A percentile compares a stretch with the other conserved stretches of the same genome.
Evolutionary conservation across 2,888 invertebrate genomes (phyloP).

Genomic region (Morpho achilles): DNA sequence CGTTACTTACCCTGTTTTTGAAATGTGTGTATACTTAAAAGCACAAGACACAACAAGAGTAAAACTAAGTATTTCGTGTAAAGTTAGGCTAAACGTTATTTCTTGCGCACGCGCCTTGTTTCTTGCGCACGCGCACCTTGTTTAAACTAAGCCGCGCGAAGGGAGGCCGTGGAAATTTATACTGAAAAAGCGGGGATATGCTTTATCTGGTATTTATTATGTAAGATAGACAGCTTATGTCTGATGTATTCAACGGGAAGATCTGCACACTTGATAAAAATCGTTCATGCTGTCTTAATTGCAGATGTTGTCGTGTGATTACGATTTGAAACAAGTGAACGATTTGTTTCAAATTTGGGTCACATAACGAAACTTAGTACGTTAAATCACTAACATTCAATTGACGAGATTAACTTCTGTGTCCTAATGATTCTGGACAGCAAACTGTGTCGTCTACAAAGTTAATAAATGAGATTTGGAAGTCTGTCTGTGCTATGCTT

Average conservation of each 20-base stretch:
- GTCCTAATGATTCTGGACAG: no score
- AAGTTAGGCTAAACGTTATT: slow-evolving; percentile 13
- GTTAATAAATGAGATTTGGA: no score
- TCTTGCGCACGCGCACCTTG: slow-evolving; percentile 39
- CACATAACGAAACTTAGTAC: no score
- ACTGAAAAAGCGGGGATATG: slow-evolving; percentile 43
- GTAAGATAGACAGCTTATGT: not conserved
- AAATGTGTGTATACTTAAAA: not conserved
- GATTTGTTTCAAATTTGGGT: no score
- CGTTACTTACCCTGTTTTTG: slow-evolving; percentile 1
- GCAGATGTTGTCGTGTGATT: not conserved
- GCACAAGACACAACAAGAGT: not conserved
- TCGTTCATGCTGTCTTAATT: not conserved
- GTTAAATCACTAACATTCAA: no score
- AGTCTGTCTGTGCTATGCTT: no score
- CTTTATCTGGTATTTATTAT: slow-evolving; percentile 3
- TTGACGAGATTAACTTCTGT: no score
- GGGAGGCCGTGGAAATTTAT: slow-evolving; percentile 47
- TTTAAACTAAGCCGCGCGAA: slow-evolving; percentile 50
- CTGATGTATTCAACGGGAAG: not conserved
- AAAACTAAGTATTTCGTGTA: slow-evolving; percentile 3
- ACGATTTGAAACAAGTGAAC: not conserved
- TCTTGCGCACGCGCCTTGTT: slow-evolving; percentile 38
- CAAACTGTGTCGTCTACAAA: no score
- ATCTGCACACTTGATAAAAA: no score